phyloP scores from a whole-genome alignment of 1,140 invertebrate genomes.

The Anastatus disparis region DNA sequence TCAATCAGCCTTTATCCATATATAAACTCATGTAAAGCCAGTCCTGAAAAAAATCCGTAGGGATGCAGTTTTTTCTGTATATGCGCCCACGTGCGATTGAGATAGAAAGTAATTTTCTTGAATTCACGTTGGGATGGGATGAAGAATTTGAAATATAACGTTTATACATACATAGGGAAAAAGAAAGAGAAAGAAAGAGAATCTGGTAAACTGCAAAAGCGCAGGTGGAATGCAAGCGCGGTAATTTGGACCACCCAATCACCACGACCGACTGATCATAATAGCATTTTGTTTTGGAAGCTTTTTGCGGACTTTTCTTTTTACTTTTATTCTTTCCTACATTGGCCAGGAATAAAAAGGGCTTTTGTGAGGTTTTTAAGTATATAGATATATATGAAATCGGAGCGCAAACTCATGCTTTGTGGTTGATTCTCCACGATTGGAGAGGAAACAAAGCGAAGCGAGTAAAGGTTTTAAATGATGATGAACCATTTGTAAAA shows the following conservation, averaged over 20 bases:
- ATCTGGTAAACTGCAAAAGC: neutral
- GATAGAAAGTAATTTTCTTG: too few relatives aligned
- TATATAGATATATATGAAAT: conserved; percentile 1
- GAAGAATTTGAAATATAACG: neutral
- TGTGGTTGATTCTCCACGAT: conserved; percentile 19
- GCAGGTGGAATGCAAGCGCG: conserved; percentile 45
- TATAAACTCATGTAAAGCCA: too few relatives aligned
- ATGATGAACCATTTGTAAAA: conserved; percentile 16
- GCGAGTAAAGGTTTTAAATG: neutral
- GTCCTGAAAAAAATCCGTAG: too few relatives aligned
- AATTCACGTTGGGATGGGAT: too few relatives aligned
- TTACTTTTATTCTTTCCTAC: conserved; percentile 26
- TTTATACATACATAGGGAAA: neutral
- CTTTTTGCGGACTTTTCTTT: conserved; percentile 51
- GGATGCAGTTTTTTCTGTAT: neutral
- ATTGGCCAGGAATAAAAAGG: too few relatives aligned
- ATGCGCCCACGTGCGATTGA: too few relatives aligned
- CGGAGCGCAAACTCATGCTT: conserved; percentile 8
- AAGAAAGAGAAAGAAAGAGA: neutral
- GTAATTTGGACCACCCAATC: conserved; percentile 65
- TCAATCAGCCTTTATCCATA: too few relatives aligned
- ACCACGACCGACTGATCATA: conserved; percentile 44
- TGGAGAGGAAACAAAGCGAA: conserved; percentile 4
- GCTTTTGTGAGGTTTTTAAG: too few relatives aligned
- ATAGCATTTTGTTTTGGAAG: conserved; percentile 61